Evolutionary conservation across 2,888 invertebrate species (phyloP).

Genomic region (Mantis religiosa): DNA sequence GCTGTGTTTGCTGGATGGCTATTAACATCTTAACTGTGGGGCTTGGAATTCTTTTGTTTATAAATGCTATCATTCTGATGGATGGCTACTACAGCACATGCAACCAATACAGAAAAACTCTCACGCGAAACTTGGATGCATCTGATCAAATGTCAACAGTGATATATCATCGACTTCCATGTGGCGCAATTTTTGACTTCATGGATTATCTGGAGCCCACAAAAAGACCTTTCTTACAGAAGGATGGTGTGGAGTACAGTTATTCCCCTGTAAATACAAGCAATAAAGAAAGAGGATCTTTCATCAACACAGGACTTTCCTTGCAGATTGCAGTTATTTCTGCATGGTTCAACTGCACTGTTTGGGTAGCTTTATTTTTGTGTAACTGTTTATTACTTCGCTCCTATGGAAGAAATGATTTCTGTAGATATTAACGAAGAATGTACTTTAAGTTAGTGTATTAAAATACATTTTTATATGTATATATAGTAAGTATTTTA

Average conservation of each 20-base stretch:
- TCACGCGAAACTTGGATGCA: conserved; percentile 50
- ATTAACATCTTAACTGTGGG: conserved; percentile 58
- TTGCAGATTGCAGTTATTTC: conserved; percentile 61
- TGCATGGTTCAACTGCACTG: conserved; percentile 57
- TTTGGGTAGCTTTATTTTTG: conserved; percentile 50
- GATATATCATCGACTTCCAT: conserved; percentile 21
- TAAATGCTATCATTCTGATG: conserved; percentile 65
- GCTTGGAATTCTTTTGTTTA: conserved; percentile 61
- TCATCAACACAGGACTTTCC: conserved; percentile 68
- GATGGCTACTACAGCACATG: conserved; percentile 75
- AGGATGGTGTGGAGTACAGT: conserved; percentile 13
- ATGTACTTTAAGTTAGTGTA: too few species aligned
- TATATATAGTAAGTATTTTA: too few species aligned
- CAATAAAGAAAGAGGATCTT: conserved; percentile 33
- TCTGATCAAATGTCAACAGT: conserved; percentile 19
- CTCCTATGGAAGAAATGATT: not conserved
- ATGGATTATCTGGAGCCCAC: conserved; percentile 74
- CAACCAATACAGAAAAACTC: conserved; percentile 63
- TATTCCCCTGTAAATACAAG: not conserved
- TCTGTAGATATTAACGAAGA: not conserved
- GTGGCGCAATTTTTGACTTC: conserved; percentile 55
- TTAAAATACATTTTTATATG: too few species aligned
- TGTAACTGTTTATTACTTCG: not conserved
- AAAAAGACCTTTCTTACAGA: conserved; percentile 20
- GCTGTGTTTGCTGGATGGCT: conserved; percentile 68